phyloP scores from a whole-genome alignment of 2,888 invertebrate genomes.

The Ichneumoninae sp. region DNA sequence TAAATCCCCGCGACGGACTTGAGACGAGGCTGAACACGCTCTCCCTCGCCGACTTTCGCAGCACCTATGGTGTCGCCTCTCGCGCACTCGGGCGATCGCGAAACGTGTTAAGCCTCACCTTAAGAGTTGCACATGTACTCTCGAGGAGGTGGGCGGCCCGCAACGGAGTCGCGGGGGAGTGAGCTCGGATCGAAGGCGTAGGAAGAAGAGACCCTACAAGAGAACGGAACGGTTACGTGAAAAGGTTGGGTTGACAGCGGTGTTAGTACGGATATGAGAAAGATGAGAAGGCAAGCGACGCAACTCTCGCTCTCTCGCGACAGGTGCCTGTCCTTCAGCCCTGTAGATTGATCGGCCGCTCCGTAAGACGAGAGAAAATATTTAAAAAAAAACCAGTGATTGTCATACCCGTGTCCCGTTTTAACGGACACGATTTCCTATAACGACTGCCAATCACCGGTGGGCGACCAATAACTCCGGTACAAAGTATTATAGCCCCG shows the following conservation, averaged over 20 bases:
- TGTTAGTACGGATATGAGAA: slow-evolving; percentile 38
- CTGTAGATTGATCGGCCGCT: neutral
- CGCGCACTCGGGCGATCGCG: neutral
- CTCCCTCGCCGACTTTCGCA: neutral
- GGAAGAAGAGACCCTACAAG: slow-evolving; percentile 71
- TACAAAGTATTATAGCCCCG: slow-evolving; percentile 30
- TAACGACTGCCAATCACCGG: neutral
- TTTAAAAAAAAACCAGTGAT: neutral
- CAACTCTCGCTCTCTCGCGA: slow-evolving; percentile 39
- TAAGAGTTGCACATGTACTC: slow-evolving; percentile 29
- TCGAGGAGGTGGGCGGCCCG: slow-evolving; percentile 30
- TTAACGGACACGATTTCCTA: neutral
- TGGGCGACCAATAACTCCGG: neutral
- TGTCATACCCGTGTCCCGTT: neutral
- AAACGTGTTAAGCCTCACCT: neutral
- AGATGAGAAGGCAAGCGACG: slow-evolving; percentile 61
- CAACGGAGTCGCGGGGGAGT: slow-evolving; percentile 43
- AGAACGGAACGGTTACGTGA: slow-evolving; percentile 69
- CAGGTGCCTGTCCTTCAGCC: slow-evolving; percentile 20
- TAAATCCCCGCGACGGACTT: slow-evolving; percentile 10
- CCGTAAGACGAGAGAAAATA: neutral
- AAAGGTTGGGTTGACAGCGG: slow-evolving; percentile 27
- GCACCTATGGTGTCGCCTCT: neutral
- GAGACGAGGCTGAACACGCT: neutral
- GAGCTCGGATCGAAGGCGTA: slow-evolving; percentile 59